Percentiles rank a stretch among this genome's conserved stretches.
phyloP scores from a whole-genome alignment of 2,113 vertebrate genomes.

The Hippocampus mohnikei region DNA sequence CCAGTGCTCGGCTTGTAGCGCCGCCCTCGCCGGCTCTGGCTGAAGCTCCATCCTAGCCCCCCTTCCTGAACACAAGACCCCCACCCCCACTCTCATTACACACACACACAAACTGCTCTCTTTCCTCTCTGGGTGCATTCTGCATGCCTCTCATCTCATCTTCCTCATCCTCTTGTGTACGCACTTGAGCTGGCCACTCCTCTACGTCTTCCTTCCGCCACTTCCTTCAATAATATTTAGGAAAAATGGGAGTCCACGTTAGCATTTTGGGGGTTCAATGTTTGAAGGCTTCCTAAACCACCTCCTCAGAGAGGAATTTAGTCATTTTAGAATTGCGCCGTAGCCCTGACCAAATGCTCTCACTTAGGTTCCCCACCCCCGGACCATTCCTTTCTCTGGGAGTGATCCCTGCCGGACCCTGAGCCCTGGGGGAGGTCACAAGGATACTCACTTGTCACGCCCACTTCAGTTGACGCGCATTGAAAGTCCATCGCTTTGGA shows the following conservation, averaged over 20 bases:
- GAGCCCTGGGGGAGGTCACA: slow-evolving; percentile 33
- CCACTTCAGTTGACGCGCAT: not conserved
- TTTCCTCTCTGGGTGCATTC: slow-evolving; percentile 51
- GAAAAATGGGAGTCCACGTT: not conserved
- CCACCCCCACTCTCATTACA: slow-evolving; percentile 4
- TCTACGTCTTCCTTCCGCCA: slow-evolving; percentile 31
- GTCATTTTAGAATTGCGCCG: not conserved
- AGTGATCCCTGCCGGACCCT: slow-evolving; percentile 37
- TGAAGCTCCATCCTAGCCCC: slow-evolving; percentile 29
- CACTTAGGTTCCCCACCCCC: not conserved
- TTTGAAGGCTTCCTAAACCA: not conserved
- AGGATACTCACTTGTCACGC: slow-evolving; percentile 9
- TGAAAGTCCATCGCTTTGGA: not conserved
- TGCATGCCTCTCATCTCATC: slow-evolving; percentile 52
- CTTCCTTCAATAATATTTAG: not conserved
- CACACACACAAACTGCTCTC: slow-evolving; percentile 38
- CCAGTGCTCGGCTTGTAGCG: slow-evolving; percentile 45
- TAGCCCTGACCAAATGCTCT: not conserved
- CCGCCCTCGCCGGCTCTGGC: slow-evolving; percentile 53
- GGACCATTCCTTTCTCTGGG: slow-evolving; percentile 13
- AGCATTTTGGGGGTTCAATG: not conserved
- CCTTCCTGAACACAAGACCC: slow-evolving; percentile 30
- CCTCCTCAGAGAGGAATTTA: not conserved
- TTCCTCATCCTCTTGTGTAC: slow-evolving; percentile 53
- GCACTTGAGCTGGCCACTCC: slow-evolving; percentile 32